These are phyloP conservation scores for Neoarius graeffei DNA, from an alignment of 2,113 vertebrate genomes.

Conservation along the genomic window DNA sequence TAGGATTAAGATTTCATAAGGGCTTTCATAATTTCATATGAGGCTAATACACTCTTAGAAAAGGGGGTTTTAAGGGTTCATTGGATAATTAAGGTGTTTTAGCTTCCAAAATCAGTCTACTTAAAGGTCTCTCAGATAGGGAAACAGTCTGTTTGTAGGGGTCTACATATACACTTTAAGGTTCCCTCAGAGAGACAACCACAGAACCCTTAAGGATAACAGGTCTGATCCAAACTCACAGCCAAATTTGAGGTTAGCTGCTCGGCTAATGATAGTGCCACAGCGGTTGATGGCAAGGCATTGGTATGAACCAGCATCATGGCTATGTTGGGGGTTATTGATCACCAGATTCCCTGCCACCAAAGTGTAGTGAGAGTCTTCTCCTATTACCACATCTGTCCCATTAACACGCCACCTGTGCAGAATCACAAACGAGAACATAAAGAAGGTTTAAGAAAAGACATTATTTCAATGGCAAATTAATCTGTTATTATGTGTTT, in stretches of 20 bases:
- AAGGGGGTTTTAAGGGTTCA: not conserved
- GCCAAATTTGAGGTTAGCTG: conserved; percentile 89
- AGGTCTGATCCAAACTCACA: conserved; percentile 77
- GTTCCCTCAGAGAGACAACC: not conserved
- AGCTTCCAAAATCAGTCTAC: not conserved
- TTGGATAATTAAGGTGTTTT: not conserved
- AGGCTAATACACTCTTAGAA: not conserved
- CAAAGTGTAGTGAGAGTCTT: conserved; percentile 80
- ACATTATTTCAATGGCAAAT: not conserved
- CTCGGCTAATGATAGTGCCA: conserved; percentile 89
- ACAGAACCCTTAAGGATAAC: not conserved
- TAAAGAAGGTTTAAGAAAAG: not conserved
- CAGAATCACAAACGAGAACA: not conserved
- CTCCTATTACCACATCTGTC: conserved; percentile 80
- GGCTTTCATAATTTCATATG: not conserved
- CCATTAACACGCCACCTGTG: conserved; percentile 94
- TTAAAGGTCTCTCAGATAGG: not conserved
- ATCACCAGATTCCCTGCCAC: conserved; percentile 92
- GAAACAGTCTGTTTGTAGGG: not conserved
- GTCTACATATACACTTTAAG: not conserved
- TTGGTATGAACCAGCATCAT: conserved; percentile 90
- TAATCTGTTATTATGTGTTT: not conserved
- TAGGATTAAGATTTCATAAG: not conserved
- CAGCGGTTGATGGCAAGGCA: conserved; percentile 89
- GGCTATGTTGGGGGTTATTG: conserved; percentile 76